Conservation (phyloP, 2,113 vertebrate genomes). For the Colaptes auratus region DNA sequence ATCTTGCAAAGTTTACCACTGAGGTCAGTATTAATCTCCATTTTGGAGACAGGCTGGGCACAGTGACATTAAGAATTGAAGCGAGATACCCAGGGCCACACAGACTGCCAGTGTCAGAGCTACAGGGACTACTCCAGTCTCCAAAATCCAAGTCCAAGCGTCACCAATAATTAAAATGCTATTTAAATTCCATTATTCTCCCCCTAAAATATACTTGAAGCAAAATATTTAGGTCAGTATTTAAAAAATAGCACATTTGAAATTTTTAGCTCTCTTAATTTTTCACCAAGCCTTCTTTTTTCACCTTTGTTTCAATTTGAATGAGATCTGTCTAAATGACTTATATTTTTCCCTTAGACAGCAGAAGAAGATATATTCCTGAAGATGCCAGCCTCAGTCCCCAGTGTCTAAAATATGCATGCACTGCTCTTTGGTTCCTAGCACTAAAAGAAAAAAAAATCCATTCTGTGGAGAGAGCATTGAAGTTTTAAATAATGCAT, state of each 20-base stretch:
- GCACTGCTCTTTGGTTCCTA: background rate
- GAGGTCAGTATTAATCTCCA: background rate
- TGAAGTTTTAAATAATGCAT: conserved; percentile 42
- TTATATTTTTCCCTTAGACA: background rate
- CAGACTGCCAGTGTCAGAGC: background rate
- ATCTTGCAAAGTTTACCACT: background rate
- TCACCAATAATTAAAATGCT: background rate
- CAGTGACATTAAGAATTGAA: background rate
- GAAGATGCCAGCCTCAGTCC: background rate
- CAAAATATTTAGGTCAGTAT: background rate
- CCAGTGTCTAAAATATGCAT: background rate
- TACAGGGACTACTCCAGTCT: background rate
- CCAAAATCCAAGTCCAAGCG: background rate
- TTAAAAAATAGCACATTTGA: background rate
- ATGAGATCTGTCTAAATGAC: background rate
- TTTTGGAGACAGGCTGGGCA: background rate
- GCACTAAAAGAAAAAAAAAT: background rate
- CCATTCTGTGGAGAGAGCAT: background rate
- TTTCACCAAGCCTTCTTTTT: conserved; percentile 37
- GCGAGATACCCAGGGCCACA: background rate
- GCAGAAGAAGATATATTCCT: background rate
- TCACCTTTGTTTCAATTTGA: conserved; percentile 24
- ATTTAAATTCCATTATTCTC: background rate
- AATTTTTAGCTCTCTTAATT: conserved; percentile 15
- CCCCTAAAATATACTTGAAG: background rate